A percentile compares a stretch with the other conserved stretches of the same genome.
Conservation (phyloP, 2,797 vertebrate genomes). For the Manis pentadactyla region DNA sequence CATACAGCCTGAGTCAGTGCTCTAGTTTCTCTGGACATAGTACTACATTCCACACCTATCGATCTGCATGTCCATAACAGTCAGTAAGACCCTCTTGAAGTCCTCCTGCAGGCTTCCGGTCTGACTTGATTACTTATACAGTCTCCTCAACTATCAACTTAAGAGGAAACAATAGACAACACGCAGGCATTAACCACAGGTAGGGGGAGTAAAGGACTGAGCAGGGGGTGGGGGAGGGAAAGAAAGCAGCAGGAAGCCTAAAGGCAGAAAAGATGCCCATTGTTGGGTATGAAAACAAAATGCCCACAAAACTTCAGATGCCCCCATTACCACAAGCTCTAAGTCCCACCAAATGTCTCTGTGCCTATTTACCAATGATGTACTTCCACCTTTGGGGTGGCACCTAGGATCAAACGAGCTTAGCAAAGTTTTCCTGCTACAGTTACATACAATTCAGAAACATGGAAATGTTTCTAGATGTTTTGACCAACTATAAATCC, state of each 20-base stretch:
- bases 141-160: background rate
- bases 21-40: background rate
- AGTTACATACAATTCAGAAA: background rate
- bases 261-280: background rate
- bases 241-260: background rate
- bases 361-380: background rate
- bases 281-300: background rate
- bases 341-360: background rate
- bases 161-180: background rate
- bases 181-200: background rate
- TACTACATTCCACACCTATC: background rate
- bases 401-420: background rate
- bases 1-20: background rate
- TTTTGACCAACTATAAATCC: background rate
- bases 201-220: background rate
- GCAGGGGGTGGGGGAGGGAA: no score
- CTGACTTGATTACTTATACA: background rate
- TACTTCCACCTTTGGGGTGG: background rate
- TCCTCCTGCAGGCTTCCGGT: background rate
- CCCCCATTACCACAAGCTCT: background rate
- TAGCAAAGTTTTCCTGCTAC: background rate
- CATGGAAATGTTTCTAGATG: background rate
- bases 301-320: background rate
- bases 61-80: background rate
- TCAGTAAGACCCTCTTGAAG: background rate